A percentile compares a stretch with the other conserved stretches of the same genome.
Evolutionary conservation across 1,140 invertebrate species (phyloP).

Genomic region (Melitaea cinxia): DNA sequence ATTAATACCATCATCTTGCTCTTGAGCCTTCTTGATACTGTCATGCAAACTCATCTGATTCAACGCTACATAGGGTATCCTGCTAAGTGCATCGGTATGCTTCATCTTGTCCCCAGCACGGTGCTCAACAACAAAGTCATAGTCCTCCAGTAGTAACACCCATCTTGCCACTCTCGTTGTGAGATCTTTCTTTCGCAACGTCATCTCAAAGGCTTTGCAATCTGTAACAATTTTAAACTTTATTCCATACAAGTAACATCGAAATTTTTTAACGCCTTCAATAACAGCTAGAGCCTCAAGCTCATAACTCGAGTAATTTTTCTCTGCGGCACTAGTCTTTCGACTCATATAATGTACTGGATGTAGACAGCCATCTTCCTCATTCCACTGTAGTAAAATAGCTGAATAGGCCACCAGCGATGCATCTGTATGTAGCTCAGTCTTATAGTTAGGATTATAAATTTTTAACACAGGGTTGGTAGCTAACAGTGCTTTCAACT

Average conservation of each 20-base stretch:
- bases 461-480: background rate
- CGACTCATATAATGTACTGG: background rate
- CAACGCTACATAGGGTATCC: background rate
- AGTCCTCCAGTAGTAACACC: slow-evolving; percentile 41
- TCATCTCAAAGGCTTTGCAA: slow-evolving; percentile 60
- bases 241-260: slow-evolving; percentile 75
- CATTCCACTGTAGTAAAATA: background rate
- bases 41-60: slow-evolving; percentile 57
- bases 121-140: slow-evolving; percentile 48
- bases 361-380: background rate
- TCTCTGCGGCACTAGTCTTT: background rate
- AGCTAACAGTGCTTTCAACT: background rate
- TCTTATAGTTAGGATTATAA: background rate
- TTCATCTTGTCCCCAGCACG: slow-evolving; percentile 54
- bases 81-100: background rate
- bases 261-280: slow-evolving; percentile 75
- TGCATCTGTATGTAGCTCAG: background rate
- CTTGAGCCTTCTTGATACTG: slow-evolving; percentile 39
- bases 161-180: slow-evolving; percentile 54
- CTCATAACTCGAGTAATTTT: background rate
- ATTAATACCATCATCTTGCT: slow-evolving; percentile 41
- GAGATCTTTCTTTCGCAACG: slow-evolving; percentile 66
- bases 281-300: slow-evolving; percentile 57
- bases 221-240: slow-evolving; percentile 75
- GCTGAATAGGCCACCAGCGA: background rate